Conservation (phyloP, 2,113 vertebrate species). For the Salvelinus alpinus region DNA sequence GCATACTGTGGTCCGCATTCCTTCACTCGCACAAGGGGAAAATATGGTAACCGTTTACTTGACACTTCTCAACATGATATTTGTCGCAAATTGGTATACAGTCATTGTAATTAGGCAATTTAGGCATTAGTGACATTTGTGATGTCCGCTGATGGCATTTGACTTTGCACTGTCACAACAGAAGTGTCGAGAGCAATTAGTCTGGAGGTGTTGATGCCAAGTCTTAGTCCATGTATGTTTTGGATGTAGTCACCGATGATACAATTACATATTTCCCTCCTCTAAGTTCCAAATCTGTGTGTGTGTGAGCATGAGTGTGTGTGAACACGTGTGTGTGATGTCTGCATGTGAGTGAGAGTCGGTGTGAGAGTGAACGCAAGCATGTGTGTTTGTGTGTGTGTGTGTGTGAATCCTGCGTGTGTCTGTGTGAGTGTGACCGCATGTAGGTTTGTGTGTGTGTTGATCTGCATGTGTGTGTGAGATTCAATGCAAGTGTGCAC, state of each 20-base stretch:
- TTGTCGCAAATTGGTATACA: too few relatives aligned
- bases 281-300: neutral
- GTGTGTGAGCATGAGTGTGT: conserved; percentile 7
- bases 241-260: neutral
- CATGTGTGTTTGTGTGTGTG: neutral
- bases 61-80: neutral
- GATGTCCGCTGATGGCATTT: neutral
- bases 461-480: neutral
- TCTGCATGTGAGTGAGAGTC: too few relatives aligned
- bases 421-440: too few relatives aligned
- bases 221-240: neutral
- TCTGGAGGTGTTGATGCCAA: neutral
- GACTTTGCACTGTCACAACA: neutral
- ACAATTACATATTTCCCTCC: neutral
- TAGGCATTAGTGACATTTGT: too few relatives aligned
- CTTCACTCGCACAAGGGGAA: too few relatives aligned
- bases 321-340: neutral
- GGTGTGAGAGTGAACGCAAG: neutral
- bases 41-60: too few relatives aligned
- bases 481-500: too few relatives aligned
- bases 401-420: neutral
- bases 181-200: neutral
- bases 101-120: too few relatives aligned
- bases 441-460: neutral
- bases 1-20: neutral